A percentile compares a stretch with the other conserved stretches of the same genome.
These are phyloP conservation scores for Psix sp. DNA, from an alignment of 1,140 invertebrate genomes.

Conservation along the genomic window DNA sequence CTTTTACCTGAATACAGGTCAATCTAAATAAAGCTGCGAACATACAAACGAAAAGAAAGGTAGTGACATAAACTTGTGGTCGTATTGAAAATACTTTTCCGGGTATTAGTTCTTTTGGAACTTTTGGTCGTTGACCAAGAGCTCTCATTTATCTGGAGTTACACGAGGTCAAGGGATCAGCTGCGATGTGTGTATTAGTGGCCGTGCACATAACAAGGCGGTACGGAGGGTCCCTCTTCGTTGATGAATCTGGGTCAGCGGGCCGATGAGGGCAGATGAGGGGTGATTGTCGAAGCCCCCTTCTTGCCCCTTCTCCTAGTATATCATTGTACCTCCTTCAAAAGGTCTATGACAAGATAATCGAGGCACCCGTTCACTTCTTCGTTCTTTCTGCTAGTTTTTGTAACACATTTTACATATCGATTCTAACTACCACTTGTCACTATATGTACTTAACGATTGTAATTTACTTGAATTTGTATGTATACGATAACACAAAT, in stretches of 20 bases:
- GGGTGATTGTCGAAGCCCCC: conserved; percentile 69
- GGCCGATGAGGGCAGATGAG: conserved; percentile 73
- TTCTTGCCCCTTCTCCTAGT: conserved; percentile 35
- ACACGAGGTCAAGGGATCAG: conserved; percentile 72
- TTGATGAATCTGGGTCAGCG: conserved; percentile 73
- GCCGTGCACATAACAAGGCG: conserved; percentile 46
- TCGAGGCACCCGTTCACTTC: conserved; percentile 54
- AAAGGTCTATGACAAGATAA: conserved; percentile 74
- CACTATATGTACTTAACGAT: too few relatives aligned
- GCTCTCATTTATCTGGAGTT: conserved; percentile 65
- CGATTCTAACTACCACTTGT: conserved; percentile 3
- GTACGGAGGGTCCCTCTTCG: conserved; percentile 66
- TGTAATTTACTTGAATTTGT: too few relatives aligned
- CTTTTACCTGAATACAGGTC: too few relatives aligned
- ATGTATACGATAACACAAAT: too few relatives aligned
- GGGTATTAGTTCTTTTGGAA: conserved; percentile 35
- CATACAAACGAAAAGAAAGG: too few relatives aligned
- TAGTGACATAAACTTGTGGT: too few relatives aligned
- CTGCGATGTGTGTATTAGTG: conserved; percentile 64
- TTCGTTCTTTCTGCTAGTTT: conserved; percentile 36
- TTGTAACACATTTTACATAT: conserved; percentile 25
- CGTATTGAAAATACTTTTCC: conserved; percentile 19
- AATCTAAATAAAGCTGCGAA: too few relatives aligned
- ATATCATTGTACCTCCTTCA: conserved; percentile 54
- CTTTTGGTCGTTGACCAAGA: conserved; percentile 52